Evolutionary conservation across 2,888 invertebrate species (phyloP).

Genomic region (Acrocera orbiculus): DNA sequence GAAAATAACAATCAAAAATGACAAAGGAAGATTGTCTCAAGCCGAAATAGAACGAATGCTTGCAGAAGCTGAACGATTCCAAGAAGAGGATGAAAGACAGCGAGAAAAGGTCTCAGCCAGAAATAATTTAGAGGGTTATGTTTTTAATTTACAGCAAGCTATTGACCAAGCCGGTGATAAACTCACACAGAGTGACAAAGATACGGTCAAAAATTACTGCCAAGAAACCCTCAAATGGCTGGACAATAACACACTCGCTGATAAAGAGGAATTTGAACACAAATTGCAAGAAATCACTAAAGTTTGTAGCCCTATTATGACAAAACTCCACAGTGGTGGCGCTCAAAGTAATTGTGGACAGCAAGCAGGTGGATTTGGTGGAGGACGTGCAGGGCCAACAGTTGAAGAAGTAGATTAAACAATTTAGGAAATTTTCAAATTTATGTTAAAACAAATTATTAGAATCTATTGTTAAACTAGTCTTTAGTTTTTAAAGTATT

Average conservation of each 20-base stretch:
- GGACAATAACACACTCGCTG: constrained; percentile 58
- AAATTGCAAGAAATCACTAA: constrained; percentile 24
- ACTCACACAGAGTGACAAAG: constrained; percentile 47
- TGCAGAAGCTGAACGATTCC: constrained; percentile 52
- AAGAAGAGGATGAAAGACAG: constrained; percentile 54
- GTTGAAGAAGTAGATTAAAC: constrained; percentile 21
- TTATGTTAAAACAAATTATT: too few relatives aligned
- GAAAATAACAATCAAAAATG: constrained; percentile 67
- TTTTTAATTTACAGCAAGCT: constrained; percentile 49
- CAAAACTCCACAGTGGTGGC: constrained; percentile 19
- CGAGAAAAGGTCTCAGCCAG: constrained; percentile 46
- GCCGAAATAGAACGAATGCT: constrained; percentile 69
- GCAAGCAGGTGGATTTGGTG: constrained; percentile 43
- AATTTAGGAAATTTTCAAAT: too few relatives aligned
- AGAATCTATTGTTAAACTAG: too few relatives aligned
- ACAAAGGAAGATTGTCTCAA: constrained; percentile 62
- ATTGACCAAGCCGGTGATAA: constrained; percentile 44
- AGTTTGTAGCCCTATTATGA: constrained; percentile 35
- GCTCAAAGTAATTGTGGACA: constrained; percentile 22
- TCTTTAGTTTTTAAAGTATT: too few relatives aligned
- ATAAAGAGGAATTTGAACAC: constrained; percentile 54
- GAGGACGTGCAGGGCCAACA: constrained; percentile 30
- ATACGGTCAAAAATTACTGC: constrained; percentile 44
- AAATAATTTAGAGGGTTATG: constrained; percentile 53
- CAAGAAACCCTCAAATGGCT: constrained; percentile 51